Base-by-base conservation (phyloP, 1,140 invertebrate genomes). In the Vanessa atalanta region DNA sequence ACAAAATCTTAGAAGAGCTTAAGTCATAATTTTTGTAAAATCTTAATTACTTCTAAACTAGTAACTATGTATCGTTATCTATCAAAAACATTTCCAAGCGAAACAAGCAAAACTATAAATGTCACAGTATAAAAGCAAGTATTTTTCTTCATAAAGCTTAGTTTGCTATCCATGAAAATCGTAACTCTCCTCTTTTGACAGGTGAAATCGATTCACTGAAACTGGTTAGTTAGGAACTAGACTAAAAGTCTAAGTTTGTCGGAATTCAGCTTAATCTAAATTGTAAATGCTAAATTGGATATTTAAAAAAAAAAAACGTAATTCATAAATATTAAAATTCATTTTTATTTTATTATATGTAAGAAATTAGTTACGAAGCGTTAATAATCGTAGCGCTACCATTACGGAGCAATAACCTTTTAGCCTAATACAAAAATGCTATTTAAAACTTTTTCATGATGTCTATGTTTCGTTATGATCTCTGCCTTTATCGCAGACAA, bases 251-350 rank as follows among this genome's bases (percentile, higher is more conserved):
- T 61, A 47, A 50, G 51, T 60, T 55, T 67, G 11, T 16, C 2
- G 51, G 55, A 73, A 47, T 67, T 63, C 57, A 47, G 31, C 57
- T 65, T 68, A 73, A 73, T 73, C 72, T 73, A 64, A 55, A 73
- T 73, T 68, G 57, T 73, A 57, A 73, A 73, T 68, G 51, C 23
- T 43, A 51, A 64, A 73, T 64, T 67, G 48, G 55, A 20, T 68
- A 63, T 68, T 73, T 68, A 53, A 73, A 61, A 68, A 51, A 68
- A 51, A 53, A 31, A 23, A 57, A 57, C 2, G 55, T 26, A 57
- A 23, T 57, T 57, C 23, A 57, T 7, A 20, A 15, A 7, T 57
- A 51, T 51, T 31, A 31, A 31, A 31, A 31, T 31, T 31, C 3
- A 6, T 31, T 31, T 20, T 20, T 20, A 20, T 20, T 20, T 20